Conservation (phyloP, 1,140 invertebrate genomes). For the Papilio glaucus region DNA sequence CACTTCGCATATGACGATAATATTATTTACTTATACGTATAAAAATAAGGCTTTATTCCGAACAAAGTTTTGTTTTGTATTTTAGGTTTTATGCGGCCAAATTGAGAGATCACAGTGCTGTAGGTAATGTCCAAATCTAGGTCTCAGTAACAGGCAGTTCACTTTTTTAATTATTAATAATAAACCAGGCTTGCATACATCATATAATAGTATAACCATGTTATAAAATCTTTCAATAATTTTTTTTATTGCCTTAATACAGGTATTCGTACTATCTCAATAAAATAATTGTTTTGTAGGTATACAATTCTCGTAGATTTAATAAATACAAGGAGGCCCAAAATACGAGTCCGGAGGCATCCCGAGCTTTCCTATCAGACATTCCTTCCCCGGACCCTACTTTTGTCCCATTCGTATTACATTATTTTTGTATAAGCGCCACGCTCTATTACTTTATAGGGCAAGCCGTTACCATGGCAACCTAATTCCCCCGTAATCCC, state of each 20-base stretch:
- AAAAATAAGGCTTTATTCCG: too few relatives aligned
- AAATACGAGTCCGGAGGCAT: slow-evolving; percentile 9
- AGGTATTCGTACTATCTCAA: not conserved
- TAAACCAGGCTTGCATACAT: too few relatives aligned
- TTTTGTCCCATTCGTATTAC: slow-evolving; percentile 10
- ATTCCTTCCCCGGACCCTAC: not conserved
- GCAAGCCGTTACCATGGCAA: slow-evolving; percentile 61
- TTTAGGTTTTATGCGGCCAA: too few relatives aligned
- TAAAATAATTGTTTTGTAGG: too few relatives aligned
- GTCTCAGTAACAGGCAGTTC: too few relatives aligned
- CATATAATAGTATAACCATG: too few relatives aligned
- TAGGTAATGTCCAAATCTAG: too few relatives aligned
- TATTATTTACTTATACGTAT: not conserved
- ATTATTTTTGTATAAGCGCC: slow-evolving; percentile 39
- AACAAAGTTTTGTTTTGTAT: too few relatives aligned
- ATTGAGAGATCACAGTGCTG: too few relatives aligned
- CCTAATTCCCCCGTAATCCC: slow-evolving; percentile 68
- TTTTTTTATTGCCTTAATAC: not conserved
- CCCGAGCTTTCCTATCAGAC: slow-evolving; percentile 9
- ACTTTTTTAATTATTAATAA: too few relatives aligned
- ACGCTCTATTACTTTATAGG: slow-evolving; percentile 39
- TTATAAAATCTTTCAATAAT: too few relatives aligned
- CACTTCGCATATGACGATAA: not conserved
- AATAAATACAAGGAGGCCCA: not conserved
- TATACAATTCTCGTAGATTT: not conserved